Percentiles rank a stretch among this genome's conserved stretches.
Evolutionary conservation across 2,797 vertebrate species (phyloP).

Genomic region (Pachyuromys duprasi): DNA sequence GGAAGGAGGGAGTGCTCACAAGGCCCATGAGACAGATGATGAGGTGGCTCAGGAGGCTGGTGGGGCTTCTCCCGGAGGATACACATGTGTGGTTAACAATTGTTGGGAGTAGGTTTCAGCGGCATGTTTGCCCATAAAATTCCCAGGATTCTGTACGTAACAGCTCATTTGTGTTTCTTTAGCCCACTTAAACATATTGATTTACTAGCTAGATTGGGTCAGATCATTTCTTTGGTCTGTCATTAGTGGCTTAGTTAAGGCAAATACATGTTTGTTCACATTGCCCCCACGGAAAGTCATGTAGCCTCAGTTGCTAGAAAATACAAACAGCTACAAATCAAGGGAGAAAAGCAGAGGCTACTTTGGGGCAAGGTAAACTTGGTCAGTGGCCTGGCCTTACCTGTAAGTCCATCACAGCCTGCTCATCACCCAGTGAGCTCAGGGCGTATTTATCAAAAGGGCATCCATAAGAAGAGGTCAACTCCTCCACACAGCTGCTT

Average conservation of each 20-base stretch:
- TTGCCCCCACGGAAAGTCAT: background rate
- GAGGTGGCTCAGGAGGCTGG: background rate
- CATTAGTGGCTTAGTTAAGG: background rate
- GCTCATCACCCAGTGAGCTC: background rate
- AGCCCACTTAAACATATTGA: background rate
- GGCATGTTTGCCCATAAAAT: background rate
- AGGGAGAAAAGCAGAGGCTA: background rate
- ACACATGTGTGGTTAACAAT: background rate
- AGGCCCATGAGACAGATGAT: background rate
- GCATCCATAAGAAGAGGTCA: background rate
- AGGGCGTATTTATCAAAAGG: background rate
- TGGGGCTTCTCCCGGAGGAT: background rate
- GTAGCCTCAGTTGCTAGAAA: background rate
- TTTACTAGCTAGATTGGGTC: background rate
- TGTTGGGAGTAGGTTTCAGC: background rate
- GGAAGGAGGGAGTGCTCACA: background rate
- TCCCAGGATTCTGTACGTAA: background rate
- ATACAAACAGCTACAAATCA: background rate
- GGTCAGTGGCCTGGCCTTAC: background rate
- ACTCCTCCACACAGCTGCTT: background rate
- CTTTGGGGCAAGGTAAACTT: too few species aligned
- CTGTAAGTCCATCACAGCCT: fast-evolving
- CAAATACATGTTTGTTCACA: background rate
- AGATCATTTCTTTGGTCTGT: background rate
- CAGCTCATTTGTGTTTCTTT: background rate